Conservation (phyloP, 2,797 vertebrate genomes). For the Falco naumanni region DNA sequence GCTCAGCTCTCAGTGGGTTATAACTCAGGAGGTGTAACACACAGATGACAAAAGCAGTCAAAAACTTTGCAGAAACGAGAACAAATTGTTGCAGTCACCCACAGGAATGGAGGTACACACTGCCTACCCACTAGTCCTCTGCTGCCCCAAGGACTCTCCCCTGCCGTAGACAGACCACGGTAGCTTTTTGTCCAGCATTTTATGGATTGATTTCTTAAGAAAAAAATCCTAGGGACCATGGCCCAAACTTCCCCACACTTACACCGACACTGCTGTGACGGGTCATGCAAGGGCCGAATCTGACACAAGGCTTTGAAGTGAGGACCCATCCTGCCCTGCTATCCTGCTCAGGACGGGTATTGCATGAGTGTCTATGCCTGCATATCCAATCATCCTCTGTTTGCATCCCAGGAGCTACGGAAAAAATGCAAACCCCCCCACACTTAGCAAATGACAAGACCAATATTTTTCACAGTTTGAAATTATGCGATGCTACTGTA, state of each 20-base stretch:
- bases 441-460: slow-evolving; percentile 76
- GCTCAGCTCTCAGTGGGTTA: neutral
- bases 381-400: slow-evolving; percentile 54
- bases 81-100: neutral
- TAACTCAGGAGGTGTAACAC: neutral
- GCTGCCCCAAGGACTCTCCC: neutral
- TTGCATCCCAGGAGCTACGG: slow-evolving; percentile 73
- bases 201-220: neutral
- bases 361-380: neutral
- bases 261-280: neutral
- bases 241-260: neutral
- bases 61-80: neutral
- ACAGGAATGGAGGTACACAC: neutral
- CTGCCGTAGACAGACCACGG: neutral
- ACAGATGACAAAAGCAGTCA: neutral
- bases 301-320: neutral
- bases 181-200: neutral
- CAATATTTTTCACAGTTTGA: slow-evolving; percentile 75
- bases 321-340: neutral
- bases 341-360: neutral
- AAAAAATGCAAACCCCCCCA: slow-evolving; percentile 56
- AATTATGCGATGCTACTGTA: slow-evolving; percentile 61
- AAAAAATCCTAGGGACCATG: accelerated
- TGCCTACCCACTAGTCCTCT: neutral
- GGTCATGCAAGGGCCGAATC: neutral